A percentile compares a stretch with the other conserved stretches of the same genome.
Conservation (phyloP, 2,888 invertebrate genomes). For the Beris morrisii region DNA sequence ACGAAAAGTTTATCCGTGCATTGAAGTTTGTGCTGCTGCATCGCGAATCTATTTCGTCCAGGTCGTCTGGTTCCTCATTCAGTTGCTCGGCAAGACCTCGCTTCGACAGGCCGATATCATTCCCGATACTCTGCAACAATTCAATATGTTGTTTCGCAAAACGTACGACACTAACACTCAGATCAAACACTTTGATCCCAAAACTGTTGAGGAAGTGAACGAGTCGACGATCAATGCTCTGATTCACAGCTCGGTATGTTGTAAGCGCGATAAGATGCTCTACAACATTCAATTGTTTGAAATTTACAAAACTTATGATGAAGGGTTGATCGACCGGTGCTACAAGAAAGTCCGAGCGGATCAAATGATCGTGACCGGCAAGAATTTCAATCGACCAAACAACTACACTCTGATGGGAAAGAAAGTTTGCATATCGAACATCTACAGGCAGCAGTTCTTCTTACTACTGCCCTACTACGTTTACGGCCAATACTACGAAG, state of each 20-base stretch:
- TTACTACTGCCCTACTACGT: conserved; percentile 47
- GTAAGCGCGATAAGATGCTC: conserved; percentile 63
- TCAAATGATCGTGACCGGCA: conserved; percentile 61
- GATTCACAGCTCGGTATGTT: conserved; percentile 68
- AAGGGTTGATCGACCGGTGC: conserved; percentile 63
- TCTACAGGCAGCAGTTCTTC: conserved; percentile 52
- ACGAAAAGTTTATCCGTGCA: conserved; percentile 47
- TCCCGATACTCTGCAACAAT: conserved; percentile 51
- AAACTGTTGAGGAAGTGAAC: conserved; percentile 58
- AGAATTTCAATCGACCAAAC: conserved; percentile 43
- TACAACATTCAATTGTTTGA: conserved; percentile 69
- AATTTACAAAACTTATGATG: conserved; percentile 73
- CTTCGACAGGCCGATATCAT: conserved; percentile 41
- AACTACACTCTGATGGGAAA: conserved; percentile 47
- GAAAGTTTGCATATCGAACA: conserved; percentile 55
- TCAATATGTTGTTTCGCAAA: conserved; percentile 43
- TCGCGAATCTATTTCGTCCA: conserved; percentile 52
- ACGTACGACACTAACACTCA: conserved; percentile 31
- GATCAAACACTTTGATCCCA: conserved; percentile 50
- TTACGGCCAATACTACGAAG: conserved; percentile 45
- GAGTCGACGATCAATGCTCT: conserved; percentile 61
- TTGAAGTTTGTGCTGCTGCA: conserved; percentile 46
- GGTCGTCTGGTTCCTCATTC: conserved; percentile 48
- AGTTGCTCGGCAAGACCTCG: conserved; percentile 44
- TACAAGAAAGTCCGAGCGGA: conserved; percentile 63